phyloP scores from a whole-genome alignment of 2,797 vertebrate species.

The Alcedo quadribrachys region DNA sequence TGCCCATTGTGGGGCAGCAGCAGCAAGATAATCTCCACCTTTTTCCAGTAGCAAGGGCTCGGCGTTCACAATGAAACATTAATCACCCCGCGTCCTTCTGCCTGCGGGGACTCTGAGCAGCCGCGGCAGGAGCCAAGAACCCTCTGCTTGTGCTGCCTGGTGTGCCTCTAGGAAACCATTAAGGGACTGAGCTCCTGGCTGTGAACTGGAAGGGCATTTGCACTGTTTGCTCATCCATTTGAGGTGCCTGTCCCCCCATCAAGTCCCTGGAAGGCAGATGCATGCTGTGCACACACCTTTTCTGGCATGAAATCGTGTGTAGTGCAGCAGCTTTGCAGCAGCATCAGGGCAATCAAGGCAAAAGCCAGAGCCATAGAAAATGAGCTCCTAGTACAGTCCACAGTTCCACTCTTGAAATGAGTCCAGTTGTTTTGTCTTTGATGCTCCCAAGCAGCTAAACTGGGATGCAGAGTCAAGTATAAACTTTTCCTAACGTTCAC shows the following conservation, averaged over 20 bases:
- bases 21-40: neutral
- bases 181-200: neutral
- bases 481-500: neutral
- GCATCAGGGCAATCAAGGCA: neutral
- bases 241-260: neutral
- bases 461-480: neutral
- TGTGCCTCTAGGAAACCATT: neutral
- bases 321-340: neutral
- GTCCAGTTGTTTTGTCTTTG: neutral
- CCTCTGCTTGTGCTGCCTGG: neutral
- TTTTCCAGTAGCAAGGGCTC: neutral
- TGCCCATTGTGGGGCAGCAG: slow-evolving; percentile 5
- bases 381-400: neutral
- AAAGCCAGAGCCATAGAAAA: neutral
- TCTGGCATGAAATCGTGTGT: neutral
- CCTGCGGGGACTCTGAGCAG: neutral
- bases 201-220: neutral
- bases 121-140: neutral
- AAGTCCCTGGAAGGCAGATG: neutral
- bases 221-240: neutral
- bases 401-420: neutral
- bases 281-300: neutral
- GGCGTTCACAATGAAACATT: neutral
- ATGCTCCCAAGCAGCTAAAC: neutral
- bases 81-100: neutral